Percentiles rank a stretch among this genome's conserved stretches.
phyloP scores from a whole-genome alignment of 2,888 invertebrate genomes.

The Ditula angustiorana region DNA sequence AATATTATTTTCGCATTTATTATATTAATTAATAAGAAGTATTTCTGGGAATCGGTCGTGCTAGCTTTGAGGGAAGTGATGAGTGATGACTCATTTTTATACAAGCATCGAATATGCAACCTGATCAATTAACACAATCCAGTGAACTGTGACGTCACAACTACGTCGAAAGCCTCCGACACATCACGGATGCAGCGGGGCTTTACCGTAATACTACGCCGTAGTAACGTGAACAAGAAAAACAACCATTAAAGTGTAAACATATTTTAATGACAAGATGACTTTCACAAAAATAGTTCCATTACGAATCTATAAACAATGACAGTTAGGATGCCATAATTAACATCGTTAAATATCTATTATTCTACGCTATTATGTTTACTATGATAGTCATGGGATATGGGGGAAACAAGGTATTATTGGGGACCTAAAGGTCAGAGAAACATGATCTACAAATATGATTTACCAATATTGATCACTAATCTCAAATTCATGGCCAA shows the following conservation, averaged over 20 bases:
- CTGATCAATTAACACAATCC: not conserved
- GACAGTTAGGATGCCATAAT: slow-evolving; percentile 27
- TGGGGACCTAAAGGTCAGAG: not conserved
- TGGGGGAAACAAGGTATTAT: not conserved
- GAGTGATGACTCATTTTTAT: not conserved
- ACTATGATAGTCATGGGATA: slow-evolving; percentile 3
- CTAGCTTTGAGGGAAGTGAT: not conserved
- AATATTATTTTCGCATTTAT: no score
- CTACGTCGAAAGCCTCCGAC: not conserved
- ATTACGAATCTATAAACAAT: slow-evolving; percentile 42
- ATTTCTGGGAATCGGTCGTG: no score
- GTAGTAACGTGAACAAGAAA: slow-evolving; percentile 42
- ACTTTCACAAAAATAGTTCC: slow-evolving; percentile 68
- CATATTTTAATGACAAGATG: slow-evolving; percentile 76
- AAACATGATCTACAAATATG: not conserved
- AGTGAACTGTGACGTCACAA: not conserved
- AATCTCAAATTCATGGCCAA: no score
- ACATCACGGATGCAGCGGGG: not conserved
- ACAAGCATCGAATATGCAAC: not conserved
- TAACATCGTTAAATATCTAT: slow-evolving; percentile 35
- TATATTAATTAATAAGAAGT: no score
- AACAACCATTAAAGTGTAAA: slow-evolving; percentile 64
- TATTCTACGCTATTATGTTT: slow-evolving; percentile 16
- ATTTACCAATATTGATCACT: no score
- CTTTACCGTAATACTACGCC: slow-evolving; percentile 1